phyloP scores from a whole-genome alignment of 2,888 invertebrate genomes.

The Drosophila flavopinicola region DNA sequence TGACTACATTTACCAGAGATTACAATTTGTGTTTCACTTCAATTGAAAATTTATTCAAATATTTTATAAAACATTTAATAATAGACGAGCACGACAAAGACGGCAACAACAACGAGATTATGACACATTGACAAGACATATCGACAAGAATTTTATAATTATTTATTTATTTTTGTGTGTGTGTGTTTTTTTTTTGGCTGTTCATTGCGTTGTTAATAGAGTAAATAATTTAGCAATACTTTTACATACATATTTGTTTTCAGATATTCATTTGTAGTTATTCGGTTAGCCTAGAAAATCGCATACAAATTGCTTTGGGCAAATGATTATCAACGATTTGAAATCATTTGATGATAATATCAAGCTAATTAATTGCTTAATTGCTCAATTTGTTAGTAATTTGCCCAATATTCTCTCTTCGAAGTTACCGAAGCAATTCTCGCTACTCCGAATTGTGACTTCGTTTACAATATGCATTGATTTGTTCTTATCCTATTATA shows the following conservation, averaged over 20 bases:
- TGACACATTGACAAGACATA: conserved; percentile 64
- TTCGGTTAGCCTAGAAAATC: conserved; percentile 10
- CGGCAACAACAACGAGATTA: conserved; percentile 66
- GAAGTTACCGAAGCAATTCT: conserved; percentile 51
- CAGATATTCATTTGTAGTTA: conserved; percentile 29
- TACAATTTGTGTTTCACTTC: conserved; percentile 47
- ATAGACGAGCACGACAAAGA: conserved; percentile 62
- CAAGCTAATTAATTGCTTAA: background rate
- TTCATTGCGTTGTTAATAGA: conserved; percentile 40
- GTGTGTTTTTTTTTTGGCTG: conserved; percentile 10
- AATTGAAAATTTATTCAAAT: conserved; percentile 45
- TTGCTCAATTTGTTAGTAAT: conserved; percentile 20
- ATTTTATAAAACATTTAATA: conserved; percentile 56
- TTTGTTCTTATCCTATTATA: conserved; percentile 45
- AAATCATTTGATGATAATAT: conserved; percentile 1
- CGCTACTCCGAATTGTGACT: conserved; percentile 31
- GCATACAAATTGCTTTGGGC: conserved; percentile 20
- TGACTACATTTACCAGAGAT: conserved; percentile 76
- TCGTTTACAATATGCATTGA: conserved; percentile 34
- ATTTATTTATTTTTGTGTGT: conserved; percentile 25
- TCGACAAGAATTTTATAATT: conserved; percentile 56
- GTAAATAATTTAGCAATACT: conserved; percentile 53
- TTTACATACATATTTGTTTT: conserved; percentile 34
- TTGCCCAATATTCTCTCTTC: conserved; percentile 31
- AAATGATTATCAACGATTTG: background rate